phyloP scores from a whole-genome alignment of 2,888 invertebrate species.

The Glyphotaelius pellucidus region DNA sequence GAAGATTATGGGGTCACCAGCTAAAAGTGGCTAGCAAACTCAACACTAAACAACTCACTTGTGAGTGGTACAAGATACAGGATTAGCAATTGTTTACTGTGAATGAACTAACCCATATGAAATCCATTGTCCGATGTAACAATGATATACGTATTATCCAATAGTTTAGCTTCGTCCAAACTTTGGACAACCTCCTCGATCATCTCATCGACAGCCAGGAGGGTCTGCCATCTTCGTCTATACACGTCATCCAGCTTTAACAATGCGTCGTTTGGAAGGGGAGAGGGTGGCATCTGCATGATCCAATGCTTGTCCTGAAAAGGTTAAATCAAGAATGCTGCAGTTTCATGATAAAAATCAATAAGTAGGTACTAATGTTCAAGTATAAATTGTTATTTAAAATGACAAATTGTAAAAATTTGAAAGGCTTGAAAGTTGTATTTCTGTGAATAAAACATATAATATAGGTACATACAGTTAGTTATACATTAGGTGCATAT shows the following conservation, averaged over 20 bases:
- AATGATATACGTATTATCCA: conserved; percentile 88
- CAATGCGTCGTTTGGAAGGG: conserved; percentile 79
- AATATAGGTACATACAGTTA: no score
- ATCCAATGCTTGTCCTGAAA: conserved; percentile 91
- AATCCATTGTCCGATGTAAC: conserved; percentile 95
- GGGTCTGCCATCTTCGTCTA: conserved; percentile 85
- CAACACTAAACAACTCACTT: neutral
- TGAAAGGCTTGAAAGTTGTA: no score
- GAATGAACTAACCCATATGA: conserved; percentile 84
- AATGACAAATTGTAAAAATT: no score
- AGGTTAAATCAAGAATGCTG: conserved; percentile 7
- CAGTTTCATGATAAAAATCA: neutral
- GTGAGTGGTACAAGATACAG: neutral
- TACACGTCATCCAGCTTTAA: conserved; percentile 83
- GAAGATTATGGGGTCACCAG: neutral
- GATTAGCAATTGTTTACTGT: neutral
- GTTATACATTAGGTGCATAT: no score
- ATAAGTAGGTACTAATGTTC: neutral
- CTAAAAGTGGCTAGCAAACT: neutral
- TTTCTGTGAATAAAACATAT: no score
- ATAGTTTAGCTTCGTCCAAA: conserved; percentile 75
- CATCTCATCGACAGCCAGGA: conserved; percentile 93
- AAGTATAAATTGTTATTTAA: no score
- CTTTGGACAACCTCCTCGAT: conserved; percentile 80
- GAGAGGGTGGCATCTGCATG: conserved; percentile 82